Conservation (phyloP, 2,888 invertebrate species). For the Nebria brevicollis region DNA sequence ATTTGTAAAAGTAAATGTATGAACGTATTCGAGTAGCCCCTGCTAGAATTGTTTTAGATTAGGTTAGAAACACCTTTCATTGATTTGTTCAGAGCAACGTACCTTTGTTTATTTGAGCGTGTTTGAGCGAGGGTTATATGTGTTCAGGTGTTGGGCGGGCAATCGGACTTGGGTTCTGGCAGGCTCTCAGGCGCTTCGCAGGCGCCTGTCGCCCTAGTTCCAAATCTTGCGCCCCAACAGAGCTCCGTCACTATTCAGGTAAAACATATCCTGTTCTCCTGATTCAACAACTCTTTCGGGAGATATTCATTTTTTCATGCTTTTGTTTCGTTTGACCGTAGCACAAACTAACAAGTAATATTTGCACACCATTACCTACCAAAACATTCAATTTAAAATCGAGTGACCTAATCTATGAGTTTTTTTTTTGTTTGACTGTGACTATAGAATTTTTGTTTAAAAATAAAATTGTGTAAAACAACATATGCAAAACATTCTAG, state of each 20-base stretch:
- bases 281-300: background rate
- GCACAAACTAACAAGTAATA: background rate
- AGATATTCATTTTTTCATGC: background rate
- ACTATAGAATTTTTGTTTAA: no score
- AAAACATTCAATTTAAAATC: no score
- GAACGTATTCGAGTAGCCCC: no score
- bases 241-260: conserved; percentile 63
- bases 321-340: background rate
- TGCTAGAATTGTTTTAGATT: background rate
- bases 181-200: conserved; percentile 45
- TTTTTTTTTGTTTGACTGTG: no score
- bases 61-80: background rate
- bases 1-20: no score
- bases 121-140: conserved; percentile 59
- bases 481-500: conserved; percentile 2
- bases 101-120: conserved; percentile 19
- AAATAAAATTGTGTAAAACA: background rate
- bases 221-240: conserved; percentile 65
- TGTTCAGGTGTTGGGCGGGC: conserved; percentile 63
- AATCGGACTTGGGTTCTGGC: conserved; percentile 61
- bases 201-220: conserved; percentile 65
- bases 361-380: no score
- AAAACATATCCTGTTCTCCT: conserved; percentile 47
- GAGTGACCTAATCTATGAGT: no score
- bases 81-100: background rate